Conservation (phyloP, 2,113 vertebrate genomes). For the Synchiropus splendidus region DNA sequence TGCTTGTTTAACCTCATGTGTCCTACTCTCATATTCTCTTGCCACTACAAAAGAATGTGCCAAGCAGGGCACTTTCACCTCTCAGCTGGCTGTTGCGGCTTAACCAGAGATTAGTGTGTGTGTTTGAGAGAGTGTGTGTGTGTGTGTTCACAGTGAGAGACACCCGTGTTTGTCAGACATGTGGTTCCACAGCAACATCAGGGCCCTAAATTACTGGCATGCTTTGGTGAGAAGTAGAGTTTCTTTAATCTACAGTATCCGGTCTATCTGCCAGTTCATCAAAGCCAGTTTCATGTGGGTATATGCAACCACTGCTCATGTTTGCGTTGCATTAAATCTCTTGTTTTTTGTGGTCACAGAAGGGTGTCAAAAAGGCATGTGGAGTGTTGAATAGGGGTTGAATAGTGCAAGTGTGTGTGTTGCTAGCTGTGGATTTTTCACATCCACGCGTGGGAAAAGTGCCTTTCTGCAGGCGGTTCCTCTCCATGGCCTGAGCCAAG, state of each 20-base stretch:
- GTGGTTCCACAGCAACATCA: constrained; percentile 7
- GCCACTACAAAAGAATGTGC: constrained; percentile 58
- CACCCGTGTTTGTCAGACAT: constrained; percentile 22
- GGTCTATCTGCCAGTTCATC: no score
- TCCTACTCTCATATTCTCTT: constrained; percentile 18
- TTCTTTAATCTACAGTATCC: constrained; percentile 4
- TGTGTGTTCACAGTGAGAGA: constrained; percentile 13
- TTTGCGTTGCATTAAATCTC: constrained; percentile 14
- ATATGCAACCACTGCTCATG: background rate
- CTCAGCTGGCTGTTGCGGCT: constrained; percentile 42
- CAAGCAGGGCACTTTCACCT: constrained; percentile 35
- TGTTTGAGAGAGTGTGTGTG: constrained; percentile 14
- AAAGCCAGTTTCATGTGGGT: background rate
- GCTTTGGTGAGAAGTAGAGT: no score
- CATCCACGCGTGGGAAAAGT: constrained; percentile 31
- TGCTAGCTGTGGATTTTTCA: constrained; percentile 13
- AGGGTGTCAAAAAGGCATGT: constrained; percentile 25
- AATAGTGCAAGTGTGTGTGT: constrained; percentile 1
- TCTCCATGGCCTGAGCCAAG: background rate
- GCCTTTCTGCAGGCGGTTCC: background rate
- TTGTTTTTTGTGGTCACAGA: constrained; percentile 20
- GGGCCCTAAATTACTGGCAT: constrained; percentile 24
- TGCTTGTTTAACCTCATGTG: constrained; percentile 26
- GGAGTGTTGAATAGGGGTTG: constrained; percentile 33
- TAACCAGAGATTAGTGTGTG: constrained; percentile 43